Base-by-base conservation (phyloP, 53 echinoderm and acorn worm species). In the Holothuria leucospilota region DNA sequence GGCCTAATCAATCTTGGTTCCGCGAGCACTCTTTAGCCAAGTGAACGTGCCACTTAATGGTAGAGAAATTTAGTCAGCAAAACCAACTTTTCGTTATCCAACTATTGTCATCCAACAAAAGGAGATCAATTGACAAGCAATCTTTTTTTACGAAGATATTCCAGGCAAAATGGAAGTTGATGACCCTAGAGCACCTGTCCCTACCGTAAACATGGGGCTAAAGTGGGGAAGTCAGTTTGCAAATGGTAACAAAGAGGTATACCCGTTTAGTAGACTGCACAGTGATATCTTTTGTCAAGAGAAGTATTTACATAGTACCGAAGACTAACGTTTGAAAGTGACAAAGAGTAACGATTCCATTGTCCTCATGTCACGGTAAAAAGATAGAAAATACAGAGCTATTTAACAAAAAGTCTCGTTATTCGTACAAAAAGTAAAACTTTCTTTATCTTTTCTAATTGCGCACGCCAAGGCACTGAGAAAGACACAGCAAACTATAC, bases 41-140 rank as follows among this genome's bases (percentile, higher is more conserved):
- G 84, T 94, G 42, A 91, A 94, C 56, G 87, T 91, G 13, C 73
- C 91, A 18, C 64, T 92, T 0, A 94, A 90, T 69, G 92, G 87
- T 8, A 58, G 89, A 88, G 62, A 82, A 80, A 28, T 67, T 30
- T 82, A 86, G 42, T 83, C 87, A 4, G 66, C 87, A 24, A 87
- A 65, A 6, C 69, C 78, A 20, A 89, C 89, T 2, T 92, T 85
- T 34, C 82, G 72, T 6, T 89, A 92, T 30, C 52, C 84, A 84
- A 79, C 20, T 90, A 93, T 68, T 90, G 90, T 27, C 34, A 71
- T 49, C 85, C 87, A 21, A 90, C 93, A 10, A 86, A 84, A 26
- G 6, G 78, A 71, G 84, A 84, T n/a, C 87, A n/a, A n/a, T 63
- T 42, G 42, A 42, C 42, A 9, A 42, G 42, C 42, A 9, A 5